These are phyloP conservation scores for Stenopsyche tienmushanensis DNA, from an alignment of 1,140 invertebrate species.

Conservation along the genomic window DNA sequence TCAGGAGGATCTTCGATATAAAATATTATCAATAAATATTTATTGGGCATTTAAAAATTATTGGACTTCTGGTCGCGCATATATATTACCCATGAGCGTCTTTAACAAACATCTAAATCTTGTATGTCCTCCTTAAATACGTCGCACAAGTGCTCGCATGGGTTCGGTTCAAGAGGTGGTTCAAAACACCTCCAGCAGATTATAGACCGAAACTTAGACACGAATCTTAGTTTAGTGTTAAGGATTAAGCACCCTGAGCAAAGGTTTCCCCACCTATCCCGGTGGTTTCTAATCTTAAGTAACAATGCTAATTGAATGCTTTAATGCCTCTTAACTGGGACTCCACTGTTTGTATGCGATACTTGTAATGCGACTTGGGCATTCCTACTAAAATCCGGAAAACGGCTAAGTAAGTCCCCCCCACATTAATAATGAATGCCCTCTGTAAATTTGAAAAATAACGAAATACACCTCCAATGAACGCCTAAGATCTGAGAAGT, in stretches of 20 bases:
- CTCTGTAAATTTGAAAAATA: no score
- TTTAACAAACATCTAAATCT: conserved; percentile 20
- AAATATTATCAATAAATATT: no score
- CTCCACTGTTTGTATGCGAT: background rate
- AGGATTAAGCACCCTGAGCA: conserved; percentile 12
- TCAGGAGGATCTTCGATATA: no score
- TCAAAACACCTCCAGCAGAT: conserved; percentile 9
- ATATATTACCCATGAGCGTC: no score
- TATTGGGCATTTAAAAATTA: no score
- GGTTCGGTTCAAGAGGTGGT: background rate
- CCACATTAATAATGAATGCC: no score
- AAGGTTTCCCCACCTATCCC: conserved; percentile 16
- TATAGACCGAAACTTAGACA: conserved; percentile 27
- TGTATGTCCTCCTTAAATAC: conserved; percentile 19
- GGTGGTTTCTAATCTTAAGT: conserved; percentile 24
- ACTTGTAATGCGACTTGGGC: background rate
- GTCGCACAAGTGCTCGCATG: background rate
- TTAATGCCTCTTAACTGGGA: conserved; percentile 2
- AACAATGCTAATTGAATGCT: conserved; percentile 24
- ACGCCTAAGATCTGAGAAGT: no score
- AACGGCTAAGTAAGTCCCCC: no score
- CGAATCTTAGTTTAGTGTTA: conserved; percentile 27
- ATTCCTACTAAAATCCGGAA: no score
- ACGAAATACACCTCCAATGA: no score
- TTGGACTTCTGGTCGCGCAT: no score